Evolutionary conservation across 1,140 invertebrate species (phyloP), one percentile per base, ranked within the genome.

Genomic region (Bilobella aurantiaca): DNA sequence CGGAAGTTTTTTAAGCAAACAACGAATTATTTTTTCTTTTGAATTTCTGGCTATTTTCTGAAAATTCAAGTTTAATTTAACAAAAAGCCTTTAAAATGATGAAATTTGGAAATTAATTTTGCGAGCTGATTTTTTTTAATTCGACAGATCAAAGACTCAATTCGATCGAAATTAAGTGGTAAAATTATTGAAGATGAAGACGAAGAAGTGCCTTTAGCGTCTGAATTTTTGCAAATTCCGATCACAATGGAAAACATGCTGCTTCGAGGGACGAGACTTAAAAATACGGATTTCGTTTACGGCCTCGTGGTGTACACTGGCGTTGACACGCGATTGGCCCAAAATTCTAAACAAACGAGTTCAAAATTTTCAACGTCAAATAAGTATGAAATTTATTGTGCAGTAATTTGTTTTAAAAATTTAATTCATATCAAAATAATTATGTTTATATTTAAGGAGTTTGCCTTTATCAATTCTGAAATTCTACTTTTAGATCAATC

Each of bases 251-350:
- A 90, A 49, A 89, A 93, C 79, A 75, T 93, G 0, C 78, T 92
- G 69, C 79, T 92, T 34, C 80, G 89, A 66, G 90, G 90, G 1
- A 86, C 88, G 0, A 80, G 85, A 64, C 79, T 93, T 0, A 91
- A 88, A 76, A 91, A 92, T 74, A 91, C 89, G 0, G 84, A 88
- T 66, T 87, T 81, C 76, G 82, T 90, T 62, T 82, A 78, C 74
- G 83, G 82, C 3, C 88, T 87, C 77, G 88, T 88, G 25, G 80
- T 92, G 29, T 93, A 91, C 72, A 92, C 90, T 8, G 88, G 88
- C 1, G 82, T 84, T 74, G 87, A 91, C 61, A 92, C 90, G 0
- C 92, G 92, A 77, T 77, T 93, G 70, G 87, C 88, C 14, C 76
- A 90, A 8, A 93, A 93, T 75, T 90, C 88, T 0, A 87, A 87